phyloP scores from a whole-genome alignment of 2,797 vertebrate genomes.

The Sebastes variabilis region DNA sequence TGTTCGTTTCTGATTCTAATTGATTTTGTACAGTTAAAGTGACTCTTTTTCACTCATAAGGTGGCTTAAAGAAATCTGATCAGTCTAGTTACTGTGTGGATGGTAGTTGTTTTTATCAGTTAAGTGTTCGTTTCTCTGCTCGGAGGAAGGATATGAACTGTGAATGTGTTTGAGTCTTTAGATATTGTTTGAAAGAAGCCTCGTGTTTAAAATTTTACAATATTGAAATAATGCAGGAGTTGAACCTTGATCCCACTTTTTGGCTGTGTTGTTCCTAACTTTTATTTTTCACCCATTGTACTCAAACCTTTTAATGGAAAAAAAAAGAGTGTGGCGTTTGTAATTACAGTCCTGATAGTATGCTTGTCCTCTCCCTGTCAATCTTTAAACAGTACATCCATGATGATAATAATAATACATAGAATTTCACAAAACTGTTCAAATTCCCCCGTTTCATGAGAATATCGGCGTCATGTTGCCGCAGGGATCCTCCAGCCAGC shows the following conservation, averaged over 20 bases:
- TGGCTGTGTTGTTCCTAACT: conserved; percentile 34
- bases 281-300: conserved; percentile 41
- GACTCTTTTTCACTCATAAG: conserved; percentile 15
- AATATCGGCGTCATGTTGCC: conserved; percentile 51
- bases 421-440: conserved; percentile 60
- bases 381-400: conserved; percentile 29
- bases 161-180: conserved; percentile 66
- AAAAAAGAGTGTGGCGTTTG: conserved; percentile 27
- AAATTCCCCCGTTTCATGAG: conserved; percentile 37
- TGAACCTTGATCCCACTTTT: conserved; percentile 27
- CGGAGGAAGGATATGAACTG: conserved; percentile 52
- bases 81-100: conserved; percentile 29
- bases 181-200: conserved; percentile 44
- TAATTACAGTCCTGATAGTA: conserved; percentile 48
- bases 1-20: conserved; percentile 19
- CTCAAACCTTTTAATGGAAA: conserved; percentile 31
- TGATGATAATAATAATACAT: conserved; percentile 15
- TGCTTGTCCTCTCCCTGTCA: conserved; percentile 30
- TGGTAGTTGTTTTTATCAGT: conserved; percentile 32
- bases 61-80: conserved; percentile 31
- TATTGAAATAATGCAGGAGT: conserved; percentile 41
- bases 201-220: conserved; percentile 38
- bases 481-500: conserved; percentile 50
- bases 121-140: conserved; percentile 47
- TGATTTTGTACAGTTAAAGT: conserved; percentile 50